A percentile compares a stretch with the other conserved stretches of the same genome.
Conservation (phyloP, 2,888 invertebrate species). For the Drosophila longiperda region DNA sequence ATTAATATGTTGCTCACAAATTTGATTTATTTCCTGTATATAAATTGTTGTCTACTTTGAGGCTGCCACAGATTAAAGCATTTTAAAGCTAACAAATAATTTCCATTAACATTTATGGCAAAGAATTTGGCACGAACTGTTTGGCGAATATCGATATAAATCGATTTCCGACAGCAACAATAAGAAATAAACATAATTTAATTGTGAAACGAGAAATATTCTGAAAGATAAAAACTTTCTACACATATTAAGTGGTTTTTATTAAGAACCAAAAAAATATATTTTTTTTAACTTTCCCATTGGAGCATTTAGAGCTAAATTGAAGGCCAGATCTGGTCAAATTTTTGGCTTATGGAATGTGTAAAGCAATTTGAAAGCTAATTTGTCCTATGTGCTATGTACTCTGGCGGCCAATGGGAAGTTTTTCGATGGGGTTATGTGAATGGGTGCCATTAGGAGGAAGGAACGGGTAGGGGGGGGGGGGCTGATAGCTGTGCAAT, state of each 20-base stretch:
- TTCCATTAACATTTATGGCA: background rate
- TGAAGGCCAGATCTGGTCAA: constrained; percentile 9
- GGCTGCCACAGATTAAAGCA: background rate
- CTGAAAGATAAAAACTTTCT: background rate
- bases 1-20: constrained; percentile 28
- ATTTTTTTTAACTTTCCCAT: background rate
- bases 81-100: background rate
- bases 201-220: background rate
- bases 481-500: constrained; percentile 42
- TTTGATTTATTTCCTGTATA: constrained; percentile 14
- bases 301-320: background rate
- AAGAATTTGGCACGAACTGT: background rate
- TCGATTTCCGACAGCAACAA: background rate
- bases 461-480: background rate
- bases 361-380: constrained; percentile 77
- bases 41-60: constrained; percentile 44
- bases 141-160: background rate
- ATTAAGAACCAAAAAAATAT: background rate
- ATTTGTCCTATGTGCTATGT: constrained; percentile 72
- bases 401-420: constrained; percentile 34
- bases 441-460: background rate
- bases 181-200: background rate
- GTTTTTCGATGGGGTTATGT: background rate
- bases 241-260: background rate
- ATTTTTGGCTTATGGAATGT: constrained; percentile 55